phyloP scores from a whole-genome alignment of 2,888 invertebrate species.

The Buathra laborator region DNA sequence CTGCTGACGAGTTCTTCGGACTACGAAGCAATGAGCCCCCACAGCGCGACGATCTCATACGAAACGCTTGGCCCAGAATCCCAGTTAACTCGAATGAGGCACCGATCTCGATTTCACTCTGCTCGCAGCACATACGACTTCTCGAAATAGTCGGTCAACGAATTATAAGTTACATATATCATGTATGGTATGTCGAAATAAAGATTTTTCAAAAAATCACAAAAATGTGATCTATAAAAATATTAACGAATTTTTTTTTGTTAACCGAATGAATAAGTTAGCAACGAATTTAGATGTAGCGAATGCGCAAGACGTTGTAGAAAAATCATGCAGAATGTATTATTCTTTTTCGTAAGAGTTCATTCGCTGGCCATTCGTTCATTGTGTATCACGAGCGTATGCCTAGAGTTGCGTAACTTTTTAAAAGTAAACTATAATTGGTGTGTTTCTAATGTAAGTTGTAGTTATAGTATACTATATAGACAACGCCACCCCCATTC shows the following conservation, averaged over 20 bases:
- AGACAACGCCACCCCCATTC: conserved; percentile 38
- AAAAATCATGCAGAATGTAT: conserved; percentile 18
- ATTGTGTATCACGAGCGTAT: conserved; percentile 25
- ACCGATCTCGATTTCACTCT: conserved; percentile 71
- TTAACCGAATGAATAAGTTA: neutral
- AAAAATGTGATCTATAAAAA: neutral
- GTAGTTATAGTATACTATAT: conserved; percentile 13
- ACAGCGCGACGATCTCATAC: conserved; percentile 35
- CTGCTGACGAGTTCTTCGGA: conserved; percentile 41
- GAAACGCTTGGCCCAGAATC: conserved; percentile 71
- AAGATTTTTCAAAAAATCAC: neutral
- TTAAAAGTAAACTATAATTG: conserved; percentile 40
- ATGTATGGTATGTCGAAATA: conserved; percentile 15
- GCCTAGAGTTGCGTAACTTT: conserved; percentile 32
- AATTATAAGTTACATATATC: conserved; percentile 18
- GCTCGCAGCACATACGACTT: conserved; percentile 25
- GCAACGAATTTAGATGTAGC: neutral
- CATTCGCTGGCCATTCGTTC: conserved; percentile 49
- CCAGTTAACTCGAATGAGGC: conserved; percentile 65
- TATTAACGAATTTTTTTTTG: neutral
- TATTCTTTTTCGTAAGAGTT: conserved; percentile 46
- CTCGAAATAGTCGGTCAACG: conserved; percentile 21
- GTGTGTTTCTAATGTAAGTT: conserved; percentile 10
- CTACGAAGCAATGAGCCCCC: neutral
- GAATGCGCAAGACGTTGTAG: neutral